Base-by-base conservation (phyloP, 2,888 invertebrate species). In the Tigriopus californicus region DNA sequence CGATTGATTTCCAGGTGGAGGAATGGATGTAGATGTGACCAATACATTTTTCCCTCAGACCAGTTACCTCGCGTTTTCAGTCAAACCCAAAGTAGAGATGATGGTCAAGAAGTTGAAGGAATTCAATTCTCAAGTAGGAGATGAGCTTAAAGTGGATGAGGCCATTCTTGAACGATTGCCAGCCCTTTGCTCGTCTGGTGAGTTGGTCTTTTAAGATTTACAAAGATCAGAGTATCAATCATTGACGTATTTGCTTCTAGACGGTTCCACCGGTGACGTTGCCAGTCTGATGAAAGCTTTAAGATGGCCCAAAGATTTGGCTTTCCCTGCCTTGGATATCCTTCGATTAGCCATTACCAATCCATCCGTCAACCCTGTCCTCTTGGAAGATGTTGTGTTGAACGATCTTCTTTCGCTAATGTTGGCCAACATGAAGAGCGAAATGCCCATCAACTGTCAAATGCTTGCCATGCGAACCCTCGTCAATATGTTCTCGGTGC, bases 301-400 rank as follows among this genome's bases (percentile, higher is more conserved):
- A 62, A 76, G 64, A 70, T 62, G 69, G 62, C 25, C 66, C 66
- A 55, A 68, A 74, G 85, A 85, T 67, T 77, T 82, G 63, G 75
- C 91, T 1, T 91, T 92, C 68, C 95, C 95, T 0, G 85, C 83
- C 5, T 72, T 97, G 64, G 95, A 97, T 68, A 74, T 94, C 5
- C 77, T 89, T 13, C 78, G 95, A 64, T 73, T 94, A 67, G 85
- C 86, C 0, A 78, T 92, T 44, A 79, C 86, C 51, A 80, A 81
- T 63, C 77, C 79, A 66, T 73, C 77, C 3, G 75, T 84, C 6
- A 80, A 80, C 63, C 68, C 72, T 6, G 65, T 71, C 51, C 69
- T 82, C 53, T 74, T 77, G 67, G 66, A 69, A 58, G 67, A 70
- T 58, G 57, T 61, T 10, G 63, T 65, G 12, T 66, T 66, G 13